phyloP scores from a whole-genome alignment of 2,797 vertebrate genomes.

The Pantherophis vulpinus region DNA sequence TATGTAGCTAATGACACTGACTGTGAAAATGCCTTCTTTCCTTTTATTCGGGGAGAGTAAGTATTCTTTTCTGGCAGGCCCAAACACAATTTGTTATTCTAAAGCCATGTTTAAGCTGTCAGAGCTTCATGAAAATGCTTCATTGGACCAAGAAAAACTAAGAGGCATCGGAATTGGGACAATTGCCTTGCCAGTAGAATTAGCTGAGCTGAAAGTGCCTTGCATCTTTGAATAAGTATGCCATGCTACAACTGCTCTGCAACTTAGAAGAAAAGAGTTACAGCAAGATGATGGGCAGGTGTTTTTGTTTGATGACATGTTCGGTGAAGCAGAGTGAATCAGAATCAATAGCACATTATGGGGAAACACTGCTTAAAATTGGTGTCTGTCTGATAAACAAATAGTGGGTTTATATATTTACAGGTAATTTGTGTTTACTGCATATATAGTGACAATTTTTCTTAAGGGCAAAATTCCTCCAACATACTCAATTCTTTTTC shows the following conservation, averaged over 20 bases:
- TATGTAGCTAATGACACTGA: neutral
- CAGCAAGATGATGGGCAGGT: neutral
- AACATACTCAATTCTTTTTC: neutral
- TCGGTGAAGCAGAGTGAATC: neutral
- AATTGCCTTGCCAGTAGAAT: rapidly evolving
- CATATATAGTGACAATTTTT: neutral
- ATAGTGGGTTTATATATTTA: neutral
- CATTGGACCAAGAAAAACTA: constrained; percentile 2
- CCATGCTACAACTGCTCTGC: neutral
- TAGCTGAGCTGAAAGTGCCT: neutral
- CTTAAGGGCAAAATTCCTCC: neutral
- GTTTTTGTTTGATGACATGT: neutral
- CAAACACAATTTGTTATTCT: constrained; percentile 3
- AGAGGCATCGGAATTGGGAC: neutral
- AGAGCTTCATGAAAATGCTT: constrained; percentile 10
- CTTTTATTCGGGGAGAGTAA: neutral
- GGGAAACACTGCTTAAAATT: neutral
- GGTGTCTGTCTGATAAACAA: neutral
- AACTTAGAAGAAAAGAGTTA: neutral
- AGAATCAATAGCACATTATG: neutral
- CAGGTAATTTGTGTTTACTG: neutral
- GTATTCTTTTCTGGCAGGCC: neutral
- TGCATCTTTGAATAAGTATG: neutral
- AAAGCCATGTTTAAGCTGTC: constrained; percentile 4
- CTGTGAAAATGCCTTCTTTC: neutral